Evolutionary conservation across 2,888 invertebrate species (phyloP), one percentile per base, ranked within the genome.

Genomic region (Cordilura impudica): DNA sequence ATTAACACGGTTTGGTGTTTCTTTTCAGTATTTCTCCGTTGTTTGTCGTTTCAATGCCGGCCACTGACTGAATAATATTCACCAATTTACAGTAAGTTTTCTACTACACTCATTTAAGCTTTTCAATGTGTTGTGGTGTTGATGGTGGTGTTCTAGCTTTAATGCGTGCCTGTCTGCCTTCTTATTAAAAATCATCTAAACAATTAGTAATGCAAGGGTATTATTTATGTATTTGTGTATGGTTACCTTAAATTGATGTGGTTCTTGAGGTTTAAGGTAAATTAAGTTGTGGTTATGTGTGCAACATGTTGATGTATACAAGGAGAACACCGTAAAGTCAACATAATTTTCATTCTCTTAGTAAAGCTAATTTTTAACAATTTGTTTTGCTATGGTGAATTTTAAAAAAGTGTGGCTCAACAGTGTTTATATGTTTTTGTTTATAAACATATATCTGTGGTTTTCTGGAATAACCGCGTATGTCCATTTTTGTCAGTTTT

Each of bases 11-110:
- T 18, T 49, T 14, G 23, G 31, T n/a, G n/a, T n/a, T 39, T 39
- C n/a, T 35, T 39, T 39, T 39, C n/a, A 10, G 6, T 26, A 3
- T 18, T 14, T 21, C 8, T 23, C 7, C 51, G 70, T 69, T 74
- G 72, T 78, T 75, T 51, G 49, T 74, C 77, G 80, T 75, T 75
- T 67, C 53, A 78, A 67, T 78, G 75, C 72, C 80, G 80, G 77
- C 51, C 77, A 56, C 67, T 65, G 51, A 81, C 81, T 81, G 43
- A 78, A 49, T 49, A 18, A n/a, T 67, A 56, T 78, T 72, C 72
- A 67, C 53, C 60, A 77, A 77, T 77, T 71, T 71, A 77, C 66
- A 66, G 70, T 70, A 58, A 51, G 31, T 77, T 66, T 71, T 69
- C 54, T 61, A 66, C 14, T 47, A 39, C 60, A 49, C 47, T 35